A percentile compares a stretch with the other conserved stretches of the same genome.
Conservation (phyloP, 1,140 invertebrate species). For the Bombus vancouverensis region DNA sequence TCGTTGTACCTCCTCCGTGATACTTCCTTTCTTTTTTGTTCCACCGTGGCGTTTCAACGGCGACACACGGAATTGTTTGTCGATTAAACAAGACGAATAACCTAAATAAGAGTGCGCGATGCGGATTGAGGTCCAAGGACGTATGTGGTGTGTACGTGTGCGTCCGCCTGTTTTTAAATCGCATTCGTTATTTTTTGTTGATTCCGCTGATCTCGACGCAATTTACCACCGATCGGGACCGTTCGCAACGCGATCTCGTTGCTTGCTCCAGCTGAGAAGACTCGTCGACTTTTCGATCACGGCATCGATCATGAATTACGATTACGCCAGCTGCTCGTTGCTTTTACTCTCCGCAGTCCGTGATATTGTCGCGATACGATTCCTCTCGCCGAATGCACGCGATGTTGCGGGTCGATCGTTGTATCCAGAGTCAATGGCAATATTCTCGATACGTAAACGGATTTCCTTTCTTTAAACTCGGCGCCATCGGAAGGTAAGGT, state of each 20-base stretch:
- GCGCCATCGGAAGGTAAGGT: not conserved
- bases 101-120: constrained; percentile 48
- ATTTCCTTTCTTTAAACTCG: not conserved
- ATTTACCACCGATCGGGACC: not conserved
- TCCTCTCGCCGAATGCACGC: not conserved
- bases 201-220: constrained; percentile 34
- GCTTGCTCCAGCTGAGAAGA: too few relatives aligned
- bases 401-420: not conserved
- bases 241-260: not conserved
- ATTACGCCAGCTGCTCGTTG: not conserved
- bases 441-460: not conserved
- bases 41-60: not conserved
- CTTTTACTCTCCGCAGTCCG: not conserved
- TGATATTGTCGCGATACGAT: not conserved
- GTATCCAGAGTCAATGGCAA: not conserved
- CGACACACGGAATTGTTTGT: constrained; percentile 43
- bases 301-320: not conserved
- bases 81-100: constrained; percentile 58
- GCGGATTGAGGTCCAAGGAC: constrained; percentile 41
- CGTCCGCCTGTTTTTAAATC: constrained; percentile 48
- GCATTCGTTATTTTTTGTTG: constrained; percentile 32
- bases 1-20: too few relatives aligned
- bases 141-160: not conserved
- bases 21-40: not conserved
- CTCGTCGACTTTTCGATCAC: not conserved